Percentiles rank a stretch among this genome's conserved stretches.
Evolutionary conservation across 2,888 invertebrate genomes (phyloP).

Genomic region (Dolichopus griseipennis): DNA sequence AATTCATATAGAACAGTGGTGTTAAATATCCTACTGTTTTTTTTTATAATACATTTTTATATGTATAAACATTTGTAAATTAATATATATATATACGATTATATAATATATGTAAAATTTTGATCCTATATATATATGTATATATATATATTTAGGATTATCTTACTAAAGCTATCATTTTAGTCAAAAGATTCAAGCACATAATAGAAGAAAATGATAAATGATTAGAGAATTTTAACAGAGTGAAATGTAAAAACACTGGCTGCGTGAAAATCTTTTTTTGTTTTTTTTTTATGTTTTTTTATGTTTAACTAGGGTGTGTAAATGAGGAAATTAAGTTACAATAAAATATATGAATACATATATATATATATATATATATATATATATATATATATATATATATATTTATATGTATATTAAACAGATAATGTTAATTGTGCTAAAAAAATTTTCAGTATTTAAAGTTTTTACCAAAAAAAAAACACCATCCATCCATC

Average conservation of each 20-base stretch:
- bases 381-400: background rate
- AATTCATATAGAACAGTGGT: background rate
- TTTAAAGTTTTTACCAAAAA: background rate
- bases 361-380: background rate
- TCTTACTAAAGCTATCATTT: background rate
- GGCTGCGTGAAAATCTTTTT: too few relatives aligned
- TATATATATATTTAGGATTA: background rate
- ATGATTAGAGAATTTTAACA: too few relatives aligned
- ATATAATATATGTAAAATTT: too few relatives aligned
- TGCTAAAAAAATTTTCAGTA: background rate
- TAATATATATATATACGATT: background rate
- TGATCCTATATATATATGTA: background rate
- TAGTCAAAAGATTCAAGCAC: background rate
- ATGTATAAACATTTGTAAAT: too few relatives aligned
- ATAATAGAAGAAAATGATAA: background rate
- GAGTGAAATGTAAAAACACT: too few relatives aligned
- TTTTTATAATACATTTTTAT: background rate
- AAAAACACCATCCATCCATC: too few relatives aligned
- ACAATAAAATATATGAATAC: too few relatives aligned
- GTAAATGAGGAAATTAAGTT: slow-evolving; percentile 4
- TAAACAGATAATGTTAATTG: background rate
- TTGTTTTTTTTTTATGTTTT: too few relatives aligned
- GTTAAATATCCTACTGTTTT: background rate
- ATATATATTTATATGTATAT: background rate
- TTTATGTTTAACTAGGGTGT: background rate